Conservation (phyloP, 1,140 invertebrate species). For the Temnothorax nylanderi region DNA sequence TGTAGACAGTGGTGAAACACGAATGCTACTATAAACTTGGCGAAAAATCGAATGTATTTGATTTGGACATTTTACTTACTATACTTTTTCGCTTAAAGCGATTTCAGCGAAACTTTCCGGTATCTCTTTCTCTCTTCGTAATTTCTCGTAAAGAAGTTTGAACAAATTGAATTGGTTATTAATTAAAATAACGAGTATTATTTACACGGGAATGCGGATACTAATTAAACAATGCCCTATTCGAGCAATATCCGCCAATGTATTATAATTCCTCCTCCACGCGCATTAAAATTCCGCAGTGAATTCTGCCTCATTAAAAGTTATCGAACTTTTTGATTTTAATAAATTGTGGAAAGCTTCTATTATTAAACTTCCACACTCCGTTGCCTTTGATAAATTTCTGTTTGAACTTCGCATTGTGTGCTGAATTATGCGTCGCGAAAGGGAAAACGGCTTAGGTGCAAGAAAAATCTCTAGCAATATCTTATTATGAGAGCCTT, state of each 20-base stretch:
- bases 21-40: background rate
- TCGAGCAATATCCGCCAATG: background rate
- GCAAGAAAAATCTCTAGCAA: background rate
- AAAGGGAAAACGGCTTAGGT: background rate
- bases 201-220: conserved; percentile 10
- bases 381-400: background rate
- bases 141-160: background rate
- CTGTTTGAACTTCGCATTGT: background rate
- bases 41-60: background rate
- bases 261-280: conserved; percentile 22
- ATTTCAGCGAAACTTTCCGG: background rate
- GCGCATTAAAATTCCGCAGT: conserved; percentile 7
- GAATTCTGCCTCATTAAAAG: conserved; percentile 26
- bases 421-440: background rate
- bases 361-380: conserved; percentile 29
- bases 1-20: background rate
- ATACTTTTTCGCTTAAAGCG: background rate
- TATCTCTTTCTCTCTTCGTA: too few relatives aligned
- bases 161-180: background rate
- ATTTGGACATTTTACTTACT: background rate
- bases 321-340: conserved; percentile 30
- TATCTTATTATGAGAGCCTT: background rate
- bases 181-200: conserved; percentile 31
- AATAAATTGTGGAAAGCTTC: conserved; percentile 28
- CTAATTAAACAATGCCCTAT: conserved; percentile 2